phyloP scores from a whole-genome alignment of 1,140 invertebrate genomes.

The Drosophila sucinea region DNA sequence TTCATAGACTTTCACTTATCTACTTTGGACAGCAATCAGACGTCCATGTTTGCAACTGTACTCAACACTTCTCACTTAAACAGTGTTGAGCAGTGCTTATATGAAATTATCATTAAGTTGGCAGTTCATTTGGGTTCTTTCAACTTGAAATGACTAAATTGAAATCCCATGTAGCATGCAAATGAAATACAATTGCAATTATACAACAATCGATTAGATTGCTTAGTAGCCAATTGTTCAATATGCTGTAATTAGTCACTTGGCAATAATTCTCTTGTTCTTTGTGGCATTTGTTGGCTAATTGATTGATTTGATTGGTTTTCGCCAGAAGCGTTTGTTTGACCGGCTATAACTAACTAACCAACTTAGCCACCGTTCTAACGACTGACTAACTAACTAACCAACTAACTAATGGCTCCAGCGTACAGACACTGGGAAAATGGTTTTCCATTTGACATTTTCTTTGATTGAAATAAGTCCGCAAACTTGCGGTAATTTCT shows the following conservation, averaged over 20 bases:
- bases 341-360: neutral
- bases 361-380: neutral
- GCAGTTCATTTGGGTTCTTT: too few relatives aligned
- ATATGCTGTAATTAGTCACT: neutral
- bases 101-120: too few relatives aligned
- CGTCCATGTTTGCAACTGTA: too few relatives aligned
- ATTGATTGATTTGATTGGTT: conserved; percentile 49
- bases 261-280: conserved; percentile 2
- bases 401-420: neutral
- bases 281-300: conserved; percentile 21
- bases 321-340: conserved; percentile 14
- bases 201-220: too few relatives aligned
- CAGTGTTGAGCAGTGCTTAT: too few relatives aligned
- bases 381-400: neutral
- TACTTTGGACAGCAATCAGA: too few relatives aligned
- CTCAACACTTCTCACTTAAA: too few relatives aligned
- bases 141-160: too few relatives aligned
- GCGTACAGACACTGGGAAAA: neutral
- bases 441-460: conserved; percentile 3
- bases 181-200: too few relatives aligned
- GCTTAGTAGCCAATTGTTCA: neutral
- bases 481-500: conserved; percentile 1
- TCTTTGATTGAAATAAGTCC: conserved; percentile 12
- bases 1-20: too few relatives aligned
- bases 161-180: too few relatives aligned